phyloP scores from a whole-genome alignment of 2,888 invertebrate genomes.

The Apantesis nais region DNA sequence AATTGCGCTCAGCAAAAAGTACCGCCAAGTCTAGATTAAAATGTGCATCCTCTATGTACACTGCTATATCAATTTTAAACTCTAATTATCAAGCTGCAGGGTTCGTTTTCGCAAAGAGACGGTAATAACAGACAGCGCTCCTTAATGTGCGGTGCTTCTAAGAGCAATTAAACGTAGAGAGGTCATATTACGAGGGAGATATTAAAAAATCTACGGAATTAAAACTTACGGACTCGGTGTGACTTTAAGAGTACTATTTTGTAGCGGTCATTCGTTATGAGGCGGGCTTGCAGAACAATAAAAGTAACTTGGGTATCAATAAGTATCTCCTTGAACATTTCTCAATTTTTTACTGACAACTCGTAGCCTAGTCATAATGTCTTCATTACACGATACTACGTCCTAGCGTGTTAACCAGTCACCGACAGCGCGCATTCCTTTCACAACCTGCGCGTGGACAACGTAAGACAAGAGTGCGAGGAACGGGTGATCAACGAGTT shows the following conservation, averaged over 20 bases:
- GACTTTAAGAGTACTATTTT: slow-evolving; percentile 14
- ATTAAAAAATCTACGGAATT: slow-evolving; percentile 45
- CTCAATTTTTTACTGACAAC: not conserved
- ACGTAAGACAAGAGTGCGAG: too few relatives aligned
- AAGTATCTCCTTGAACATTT: not conserved
- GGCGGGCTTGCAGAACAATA: not conserved
- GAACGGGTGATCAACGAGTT: too few relatives aligned
- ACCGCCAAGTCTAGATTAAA: slow-evolving; percentile 73
- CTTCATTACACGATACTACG: too few relatives aligned
- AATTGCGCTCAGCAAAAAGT: slow-evolving; percentile 73
- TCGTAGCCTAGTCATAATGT: too few relatives aligned
- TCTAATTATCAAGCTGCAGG: slow-evolving; percentile 40
- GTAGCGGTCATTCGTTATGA: slow-evolving; percentile 8
- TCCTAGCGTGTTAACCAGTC: too few relatives aligned
- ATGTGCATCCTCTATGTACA: slow-evolving; percentile 55
- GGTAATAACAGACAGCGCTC: slow-evolving; percentile 49
- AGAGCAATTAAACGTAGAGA: slow-evolving; percentile 68
- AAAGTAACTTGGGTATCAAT: not conserved
- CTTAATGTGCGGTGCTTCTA: slow-evolving; percentile 58
- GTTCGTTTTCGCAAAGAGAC: slow-evolving; percentile 35
- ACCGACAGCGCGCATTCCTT: too few relatives aligned
- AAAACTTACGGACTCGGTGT: slow-evolving; percentile 20
- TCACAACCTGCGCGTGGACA: too few relatives aligned
- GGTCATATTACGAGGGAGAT: slow-evolving; percentile 61
- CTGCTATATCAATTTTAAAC: slow-evolving; percentile 39